These are phyloP conservation scores for Haemorhous mexicanus DNA, from an alignment of 2,113 vertebrate species.

Conservation along the genomic window DNA sequence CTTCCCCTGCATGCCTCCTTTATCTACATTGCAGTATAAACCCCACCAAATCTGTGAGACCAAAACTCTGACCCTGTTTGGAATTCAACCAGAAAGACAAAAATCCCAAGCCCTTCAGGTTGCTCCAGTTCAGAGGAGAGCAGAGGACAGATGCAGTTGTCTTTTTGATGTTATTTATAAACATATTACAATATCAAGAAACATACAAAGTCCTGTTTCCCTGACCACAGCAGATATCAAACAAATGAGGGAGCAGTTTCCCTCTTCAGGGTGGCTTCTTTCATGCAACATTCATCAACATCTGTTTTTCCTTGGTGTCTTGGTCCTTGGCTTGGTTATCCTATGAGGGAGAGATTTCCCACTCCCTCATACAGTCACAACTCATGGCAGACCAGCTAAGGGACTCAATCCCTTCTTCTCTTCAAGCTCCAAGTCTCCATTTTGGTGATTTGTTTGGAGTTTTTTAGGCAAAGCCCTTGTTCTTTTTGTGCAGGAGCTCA, in stretches of 20 bases:
- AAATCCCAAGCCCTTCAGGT: neutral
- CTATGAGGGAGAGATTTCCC: neutral
- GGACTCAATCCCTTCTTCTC: neutral
- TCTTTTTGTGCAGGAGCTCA: neutral
- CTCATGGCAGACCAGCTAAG: neutral
- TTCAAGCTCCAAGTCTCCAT: neutral
- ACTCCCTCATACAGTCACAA: neutral
- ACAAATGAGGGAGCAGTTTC: neutral
- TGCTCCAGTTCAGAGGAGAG: neutral
- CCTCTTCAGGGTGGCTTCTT: neutral
- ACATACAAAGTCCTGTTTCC: neutral
- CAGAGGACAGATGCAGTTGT: neutral
- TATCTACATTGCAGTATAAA: neutral
- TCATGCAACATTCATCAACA: neutral
- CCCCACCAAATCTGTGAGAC: neutral
- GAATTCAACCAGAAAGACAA: neutral
- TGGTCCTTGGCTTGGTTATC: neutral
- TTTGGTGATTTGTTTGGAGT: neutral
- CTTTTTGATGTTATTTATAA: neutral
- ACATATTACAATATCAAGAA: neutral
- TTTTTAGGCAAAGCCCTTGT: neutral
- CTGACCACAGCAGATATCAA: neutral
- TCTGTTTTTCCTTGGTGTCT: neutral
- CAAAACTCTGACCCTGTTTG: neutral
- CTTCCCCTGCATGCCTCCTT: neutral